Percentiles rank a stretch among this genome's conserved stretches.
These are phyloP conservation scores for Gastracanthus pulcherrimus DNA, from an alignment of 2,888 invertebrate genomes.

Conservation along the genomic window DNA sequence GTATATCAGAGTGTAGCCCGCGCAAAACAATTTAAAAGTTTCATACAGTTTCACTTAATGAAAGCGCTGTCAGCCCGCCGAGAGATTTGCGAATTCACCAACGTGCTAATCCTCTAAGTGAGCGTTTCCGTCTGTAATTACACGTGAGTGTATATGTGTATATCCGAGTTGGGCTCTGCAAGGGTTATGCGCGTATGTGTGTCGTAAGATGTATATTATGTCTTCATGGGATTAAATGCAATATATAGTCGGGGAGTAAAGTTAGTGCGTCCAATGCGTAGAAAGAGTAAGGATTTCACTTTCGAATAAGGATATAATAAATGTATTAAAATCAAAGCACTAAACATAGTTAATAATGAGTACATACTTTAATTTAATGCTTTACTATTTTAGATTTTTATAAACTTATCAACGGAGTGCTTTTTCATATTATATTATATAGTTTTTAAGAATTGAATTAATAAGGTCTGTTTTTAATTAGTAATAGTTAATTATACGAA, in stretches of 20 bases:
- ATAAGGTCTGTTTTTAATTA: too few species aligned
- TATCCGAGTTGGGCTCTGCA: neutral
- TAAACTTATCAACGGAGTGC: too few species aligned
- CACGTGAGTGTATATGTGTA: neutral
- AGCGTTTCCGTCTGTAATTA: slow-evolving; percentile 41
- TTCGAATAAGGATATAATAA: neutral
- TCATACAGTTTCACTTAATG: slow-evolving; percentile 39
- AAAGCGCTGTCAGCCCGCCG: slow-evolving; percentile 20
- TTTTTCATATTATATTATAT: too few species aligned
- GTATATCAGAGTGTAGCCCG: neutral
- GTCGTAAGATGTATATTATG: slow-evolving; percentile 6
- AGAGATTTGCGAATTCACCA: slow-evolving; percentile 32
- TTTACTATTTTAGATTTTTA: too few species aligned
- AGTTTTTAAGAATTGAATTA: too few species aligned
- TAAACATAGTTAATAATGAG: too few species aligned
- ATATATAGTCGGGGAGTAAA: neutral
- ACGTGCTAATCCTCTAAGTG: slow-evolving; percentile 28
- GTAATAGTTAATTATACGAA: too few species aligned
- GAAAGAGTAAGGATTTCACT: neutral
- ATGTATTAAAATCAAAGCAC: neutral
- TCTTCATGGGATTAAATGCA: slow-evolving; percentile 7
- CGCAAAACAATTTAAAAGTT: slow-evolving; percentile 10
- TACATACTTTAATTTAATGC: too few species aligned
- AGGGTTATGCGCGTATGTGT: neutral
- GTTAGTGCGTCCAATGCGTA: too few species aligned